Conservation (phyloP, 2,797 vertebrate species). For the Mus caroli region DNA sequence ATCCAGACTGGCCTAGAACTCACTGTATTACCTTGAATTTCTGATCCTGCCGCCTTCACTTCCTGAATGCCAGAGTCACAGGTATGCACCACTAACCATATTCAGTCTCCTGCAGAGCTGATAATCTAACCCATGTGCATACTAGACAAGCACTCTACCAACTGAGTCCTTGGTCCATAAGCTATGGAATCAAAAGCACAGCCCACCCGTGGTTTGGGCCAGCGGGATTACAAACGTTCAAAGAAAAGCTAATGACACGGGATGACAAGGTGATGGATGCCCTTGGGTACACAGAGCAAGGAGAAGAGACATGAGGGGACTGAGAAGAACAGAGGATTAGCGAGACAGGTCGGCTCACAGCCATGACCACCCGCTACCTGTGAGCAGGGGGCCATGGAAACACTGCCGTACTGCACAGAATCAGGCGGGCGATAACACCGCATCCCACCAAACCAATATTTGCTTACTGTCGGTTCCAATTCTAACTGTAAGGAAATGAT, state of each 20-base stretch:
- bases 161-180: background rate
- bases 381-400: background rate
- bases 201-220: background rate
- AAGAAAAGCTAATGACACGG: background rate
- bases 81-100: background rate
- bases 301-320: background rate
- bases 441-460: background rate
- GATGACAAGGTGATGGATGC: background rate
- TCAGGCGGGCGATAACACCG: background rate
- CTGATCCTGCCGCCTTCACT: background rate
- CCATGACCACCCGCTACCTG: background rate
- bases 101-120: background rate
- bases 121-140: background rate
- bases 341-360: background rate
- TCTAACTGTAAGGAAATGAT: background rate
- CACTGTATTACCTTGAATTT: background rate
- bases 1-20: background rate
- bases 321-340: background rate
- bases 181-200: constrained; percentile 8
- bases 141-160: background rate
- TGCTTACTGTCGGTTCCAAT: background rate
- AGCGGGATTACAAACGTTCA: background rate
- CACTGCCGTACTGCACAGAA: background rate
- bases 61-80: background rate
- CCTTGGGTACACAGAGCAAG: background rate